Percentiles rank a stretch among this genome's conserved stretches.
phyloP scores from a whole-genome alignment of 2,888 invertebrate genomes.

The Pseudococcus jackbeardsleyi region DNA sequence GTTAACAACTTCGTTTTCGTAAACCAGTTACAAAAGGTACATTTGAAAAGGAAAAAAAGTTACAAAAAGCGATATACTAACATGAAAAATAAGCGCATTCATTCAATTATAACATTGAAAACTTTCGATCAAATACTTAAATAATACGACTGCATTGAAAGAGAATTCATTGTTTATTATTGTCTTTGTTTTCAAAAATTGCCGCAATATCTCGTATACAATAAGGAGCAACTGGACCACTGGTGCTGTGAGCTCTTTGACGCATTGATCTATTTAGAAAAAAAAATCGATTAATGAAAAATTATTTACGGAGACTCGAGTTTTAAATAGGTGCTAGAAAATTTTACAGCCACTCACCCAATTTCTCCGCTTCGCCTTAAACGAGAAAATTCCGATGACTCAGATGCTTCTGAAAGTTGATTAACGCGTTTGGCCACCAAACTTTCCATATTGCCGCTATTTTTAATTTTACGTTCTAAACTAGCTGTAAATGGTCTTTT shows the following conservation, averaged over 20 bases:
- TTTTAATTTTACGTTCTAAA: conserved; percentile 66
- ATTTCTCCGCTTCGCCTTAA: conserved; percentile 50
- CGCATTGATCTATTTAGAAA: conserved; percentile 66
- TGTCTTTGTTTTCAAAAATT: conserved; percentile 76
- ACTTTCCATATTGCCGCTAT: conserved; percentile 64
- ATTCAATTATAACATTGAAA: conserved; percentile 58
- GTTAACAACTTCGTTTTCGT: conserved; percentile 57
- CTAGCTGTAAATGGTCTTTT: conserved; percentile 63
- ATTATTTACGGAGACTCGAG: not conserved
- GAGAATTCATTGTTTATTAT: conserved; percentile 64
- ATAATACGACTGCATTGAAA: conserved; percentile 51
- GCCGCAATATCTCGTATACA: conserved; percentile 87
- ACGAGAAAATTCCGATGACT: conserved; percentile 52
- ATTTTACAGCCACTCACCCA: conserved; percentile 29
- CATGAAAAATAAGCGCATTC: conserved; percentile 60
- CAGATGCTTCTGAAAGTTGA: conserved; percentile 66
- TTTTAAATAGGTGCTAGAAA: not conserved
- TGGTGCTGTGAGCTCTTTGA: conserved; percentile 67
- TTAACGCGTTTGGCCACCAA: conserved; percentile 67
- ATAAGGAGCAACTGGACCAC: conserved; percentile 75
- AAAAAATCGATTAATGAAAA: not conserved
- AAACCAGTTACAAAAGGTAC: conserved; percentile 60
- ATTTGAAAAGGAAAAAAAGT: conserved; percentile 32
- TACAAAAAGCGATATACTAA: conserved; percentile 59
- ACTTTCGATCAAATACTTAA: conserved; percentile 43